These are phyloP conservation scores for Stichodactyla helianthus DNA, from an alignment of 64 coral and sea anemone species.

Conservation along the genomic window DNA sequence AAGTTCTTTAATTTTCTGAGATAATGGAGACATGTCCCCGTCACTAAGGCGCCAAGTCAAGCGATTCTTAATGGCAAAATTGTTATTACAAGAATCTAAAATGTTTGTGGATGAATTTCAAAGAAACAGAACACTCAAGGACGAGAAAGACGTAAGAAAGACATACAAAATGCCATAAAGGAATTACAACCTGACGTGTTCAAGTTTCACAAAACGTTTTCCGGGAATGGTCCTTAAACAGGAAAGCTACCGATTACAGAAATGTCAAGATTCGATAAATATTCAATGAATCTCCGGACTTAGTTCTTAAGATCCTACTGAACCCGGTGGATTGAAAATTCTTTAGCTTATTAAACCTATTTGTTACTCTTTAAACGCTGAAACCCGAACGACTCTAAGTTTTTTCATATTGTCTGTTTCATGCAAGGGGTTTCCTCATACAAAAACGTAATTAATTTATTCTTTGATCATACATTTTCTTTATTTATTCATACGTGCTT, in stretches of 20 bases:
- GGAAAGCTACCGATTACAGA: background rate
- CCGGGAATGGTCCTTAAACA: background rate
- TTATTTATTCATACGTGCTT: background rate
- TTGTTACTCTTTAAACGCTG: background rate
- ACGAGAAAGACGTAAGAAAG: background rate
- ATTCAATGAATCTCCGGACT: background rate
- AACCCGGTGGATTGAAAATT: background rate
- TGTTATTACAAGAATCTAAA: slow-evolving; percentile 7
- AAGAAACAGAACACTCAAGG: background rate
- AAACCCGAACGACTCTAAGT: background rate
- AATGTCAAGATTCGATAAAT: slow-evolving; percentile 15
- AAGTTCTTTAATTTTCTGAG: background rate
- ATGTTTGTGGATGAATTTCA: background rate
- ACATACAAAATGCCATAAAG: background rate
- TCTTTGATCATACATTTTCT: background rate
- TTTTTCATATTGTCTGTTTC: background rate
- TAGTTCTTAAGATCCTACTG: background rate
- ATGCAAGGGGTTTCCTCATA: background rate
- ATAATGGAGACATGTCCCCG: background rate
- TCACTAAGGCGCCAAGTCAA: background rate
- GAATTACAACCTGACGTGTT: background rate
- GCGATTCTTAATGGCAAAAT: background rate
- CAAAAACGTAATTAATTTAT: background rate
- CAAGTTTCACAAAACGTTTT: background rate
- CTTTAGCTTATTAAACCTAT: background rate